These are phyloP conservation scores for Geopemphigus sp. DNA, from an alignment of 1,140 invertebrate species.

Conservation along the genomic window DNA sequence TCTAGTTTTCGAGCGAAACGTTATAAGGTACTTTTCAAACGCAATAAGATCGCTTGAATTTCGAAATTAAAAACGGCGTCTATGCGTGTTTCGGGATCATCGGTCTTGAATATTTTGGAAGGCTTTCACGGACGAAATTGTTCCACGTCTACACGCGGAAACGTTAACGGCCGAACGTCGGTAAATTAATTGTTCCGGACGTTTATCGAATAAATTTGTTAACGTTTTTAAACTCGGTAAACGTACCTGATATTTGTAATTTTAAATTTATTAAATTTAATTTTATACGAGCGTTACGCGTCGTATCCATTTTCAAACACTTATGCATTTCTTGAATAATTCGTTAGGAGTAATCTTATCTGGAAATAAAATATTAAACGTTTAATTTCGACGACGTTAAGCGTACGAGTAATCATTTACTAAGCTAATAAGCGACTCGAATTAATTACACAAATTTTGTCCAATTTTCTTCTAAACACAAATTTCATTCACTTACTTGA, in stretches of 20 bases:
- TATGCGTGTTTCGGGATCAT: not conserved
- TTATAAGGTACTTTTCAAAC: not conserved
- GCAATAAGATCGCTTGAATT: not conserved
- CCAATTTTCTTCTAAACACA: no score
- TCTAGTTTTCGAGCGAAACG: not conserved
- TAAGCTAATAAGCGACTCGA: no score
- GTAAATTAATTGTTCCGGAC: not conserved
- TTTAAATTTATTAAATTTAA: no score
- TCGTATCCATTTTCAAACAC: not conserved
- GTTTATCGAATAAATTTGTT: no score
- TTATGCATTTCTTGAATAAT: not conserved
- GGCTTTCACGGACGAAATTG: not conserved
- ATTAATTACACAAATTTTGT: no score
- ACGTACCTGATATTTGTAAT: no score
- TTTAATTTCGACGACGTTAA: not conserved
- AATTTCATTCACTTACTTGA: no score
- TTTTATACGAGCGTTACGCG: not conserved
- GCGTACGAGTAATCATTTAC: no score
- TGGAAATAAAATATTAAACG: not conserved
- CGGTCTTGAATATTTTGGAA: not conserved
- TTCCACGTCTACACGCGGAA: not conserved
- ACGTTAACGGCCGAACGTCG: not conserved
- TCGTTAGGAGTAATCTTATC: not conserved
- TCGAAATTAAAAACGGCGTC: not conserved
- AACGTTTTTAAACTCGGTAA: no score